phyloP scores from a whole-genome alignment of 2,888 invertebrate genomes.

The Dolomedes plantarius region DNA sequence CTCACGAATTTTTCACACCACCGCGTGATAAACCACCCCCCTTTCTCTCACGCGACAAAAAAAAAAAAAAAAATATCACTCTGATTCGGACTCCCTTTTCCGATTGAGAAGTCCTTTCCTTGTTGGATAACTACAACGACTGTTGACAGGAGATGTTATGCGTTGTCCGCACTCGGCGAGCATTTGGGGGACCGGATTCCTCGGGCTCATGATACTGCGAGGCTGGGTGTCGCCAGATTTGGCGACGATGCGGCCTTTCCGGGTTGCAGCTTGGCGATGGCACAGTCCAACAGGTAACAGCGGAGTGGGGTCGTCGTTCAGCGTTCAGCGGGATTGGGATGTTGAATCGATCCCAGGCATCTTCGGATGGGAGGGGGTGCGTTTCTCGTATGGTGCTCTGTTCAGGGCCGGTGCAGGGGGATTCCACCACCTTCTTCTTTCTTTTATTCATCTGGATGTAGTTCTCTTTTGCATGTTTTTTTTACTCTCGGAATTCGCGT shows the following conservation, averaged over 20 bases:
- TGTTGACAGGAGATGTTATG: neutral
- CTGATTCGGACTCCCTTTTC: constrained; percentile 1
- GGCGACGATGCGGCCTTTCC: constrained; percentile 8
- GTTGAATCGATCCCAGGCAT: constrained; percentile 42
- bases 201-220: neutral
- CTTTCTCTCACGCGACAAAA: neutral
- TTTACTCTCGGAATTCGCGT: too few relatives aligned
- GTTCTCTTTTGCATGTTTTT: too few relatives aligned
- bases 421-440: neutral
- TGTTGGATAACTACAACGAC: neutral
- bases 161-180: constrained; percentile 2
- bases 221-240: neutral
- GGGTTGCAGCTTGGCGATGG: neutral
- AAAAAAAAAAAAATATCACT: too few relatives aligned
- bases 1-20: constrained; percentile 39
- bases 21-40: neutral
- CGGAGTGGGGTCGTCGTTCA: constrained; percentile 37
- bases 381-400: neutral
- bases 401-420: neutral
- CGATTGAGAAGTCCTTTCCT: neutral
- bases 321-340: constrained; percentile 30
- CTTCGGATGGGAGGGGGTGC: neutral
- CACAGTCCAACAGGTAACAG: constrained; percentile 47
- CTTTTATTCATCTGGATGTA: too few relatives aligned
- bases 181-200: neutral